A percentile compares a stretch with the other conserved stretches of the same genome.
Evolutionary conservation across 1,140 invertebrate genomes (phyloP).

Genomic region (Bombus picipes): DNA sequence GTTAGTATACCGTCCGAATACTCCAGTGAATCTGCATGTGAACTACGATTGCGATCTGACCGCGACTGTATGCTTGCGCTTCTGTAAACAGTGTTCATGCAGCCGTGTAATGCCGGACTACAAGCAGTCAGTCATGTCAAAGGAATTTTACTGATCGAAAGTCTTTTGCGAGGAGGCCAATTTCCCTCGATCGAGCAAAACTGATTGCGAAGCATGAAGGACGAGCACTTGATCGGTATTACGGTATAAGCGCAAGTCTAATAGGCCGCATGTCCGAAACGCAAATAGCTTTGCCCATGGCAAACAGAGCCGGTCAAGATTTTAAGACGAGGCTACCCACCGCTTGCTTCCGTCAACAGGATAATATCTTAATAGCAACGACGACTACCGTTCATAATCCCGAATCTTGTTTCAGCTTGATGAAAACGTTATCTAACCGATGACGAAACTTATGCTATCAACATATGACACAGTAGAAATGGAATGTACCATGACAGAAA

Average conservation of each 20-base stretch:
- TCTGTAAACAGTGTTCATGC: conserved; percentile 29
- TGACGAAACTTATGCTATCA: too few species aligned
- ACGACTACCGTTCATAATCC: background rate
- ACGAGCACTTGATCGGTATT: conserved; percentile 10
- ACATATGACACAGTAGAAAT: too few species aligned
- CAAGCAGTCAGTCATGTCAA: conserved; percentile 24
- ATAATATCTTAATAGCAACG: background rate
- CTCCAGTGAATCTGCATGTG: conserved; percentile 14
- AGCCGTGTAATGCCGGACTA: conserved; percentile 22
- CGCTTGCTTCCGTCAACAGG: too few species aligned
- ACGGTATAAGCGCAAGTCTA: conserved; percentile 31
- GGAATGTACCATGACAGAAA: too few species aligned
- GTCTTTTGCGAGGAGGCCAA: background rate
- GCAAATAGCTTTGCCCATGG: conserved; percentile 42
- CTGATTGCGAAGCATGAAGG: conserved; percentile 26
- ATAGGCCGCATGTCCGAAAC: conserved; percentile 52
- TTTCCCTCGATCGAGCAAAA: conserved; percentile 17
- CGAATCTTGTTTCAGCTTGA: background rate
- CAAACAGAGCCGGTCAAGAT: background rate
- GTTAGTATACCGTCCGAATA: conserved; percentile 25
- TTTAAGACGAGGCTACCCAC: conserved; percentile 9
- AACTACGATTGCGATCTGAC: background rate
- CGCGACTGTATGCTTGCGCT: background rate
- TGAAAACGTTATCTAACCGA: background rate
- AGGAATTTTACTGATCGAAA: conserved; percentile 42